These are phyloP conservation scores for Microchirus variegatus DNA, from an alignment of 2,797 vertebrate genomes.

Conservation along the genomic window DNA sequence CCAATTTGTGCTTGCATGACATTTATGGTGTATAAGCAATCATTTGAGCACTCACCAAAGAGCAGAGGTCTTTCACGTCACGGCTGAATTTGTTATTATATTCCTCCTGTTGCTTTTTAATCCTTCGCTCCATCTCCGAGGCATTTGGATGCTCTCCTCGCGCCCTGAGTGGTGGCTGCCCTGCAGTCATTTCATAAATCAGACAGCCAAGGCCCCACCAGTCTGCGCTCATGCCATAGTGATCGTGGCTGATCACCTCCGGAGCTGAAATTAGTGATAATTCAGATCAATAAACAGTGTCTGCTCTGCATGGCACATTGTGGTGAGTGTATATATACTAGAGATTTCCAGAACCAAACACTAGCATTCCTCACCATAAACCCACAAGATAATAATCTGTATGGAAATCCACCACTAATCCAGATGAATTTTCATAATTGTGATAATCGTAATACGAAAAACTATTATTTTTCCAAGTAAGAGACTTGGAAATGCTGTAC, in stretches of 20 bases:
- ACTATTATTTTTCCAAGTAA: too few species aligned
- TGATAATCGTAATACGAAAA: too few species aligned
- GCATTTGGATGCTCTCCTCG: conserved; percentile 72
- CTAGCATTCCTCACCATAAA: too few species aligned
- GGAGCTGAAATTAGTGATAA: conserved; percentile 79
- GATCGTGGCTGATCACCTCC: conserved; percentile 80
- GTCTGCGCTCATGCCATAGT: conserved; percentile 80
- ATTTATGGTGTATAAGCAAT: too few species aligned
- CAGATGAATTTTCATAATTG: too few species aligned
- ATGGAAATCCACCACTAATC: too few species aligned
- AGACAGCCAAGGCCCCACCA: conserved; percentile 92
- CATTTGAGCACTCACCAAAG: conserved; percentile 66
- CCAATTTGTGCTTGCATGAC: too few species aligned
- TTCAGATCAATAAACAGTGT: neutral
- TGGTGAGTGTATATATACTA: neutral
- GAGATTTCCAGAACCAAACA: too few species aligned
- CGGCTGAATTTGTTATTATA: conserved; percentile 75
- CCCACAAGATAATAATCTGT: too few species aligned
- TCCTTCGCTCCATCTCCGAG: conserved; percentile 82
- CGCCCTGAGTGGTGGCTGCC: conserved; percentile 74
- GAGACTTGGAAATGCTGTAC: too few species aligned
- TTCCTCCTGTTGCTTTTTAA: conserved; percentile 60
- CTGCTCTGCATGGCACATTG: neutral
- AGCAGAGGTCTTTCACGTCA: conserved; percentile 76
- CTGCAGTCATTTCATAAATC: conserved; percentile 87